Evolutionary conservation across 2,888 invertebrate genomes (phyloP), one percentile per base, ranked within the genome.

Genomic region (Rhagophthalmus giganteus): DNA sequence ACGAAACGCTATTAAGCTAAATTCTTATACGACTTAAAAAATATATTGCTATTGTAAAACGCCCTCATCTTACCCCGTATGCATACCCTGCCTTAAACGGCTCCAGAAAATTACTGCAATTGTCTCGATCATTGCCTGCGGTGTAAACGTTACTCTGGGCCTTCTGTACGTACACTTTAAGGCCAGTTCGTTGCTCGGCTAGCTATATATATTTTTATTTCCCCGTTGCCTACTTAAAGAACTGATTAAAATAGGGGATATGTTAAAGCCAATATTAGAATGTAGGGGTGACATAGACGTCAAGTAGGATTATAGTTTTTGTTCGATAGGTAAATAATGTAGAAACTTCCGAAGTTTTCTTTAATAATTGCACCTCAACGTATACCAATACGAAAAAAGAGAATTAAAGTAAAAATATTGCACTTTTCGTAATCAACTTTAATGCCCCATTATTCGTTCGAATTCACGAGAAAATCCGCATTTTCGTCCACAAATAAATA

Each of bases 181-280:
- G 57, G 56, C 48, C 49, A 49, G 48, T 42, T 49, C 53, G 52
- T 61, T 62, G 61, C 64, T 63, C 65, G 60, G 63, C 57, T 24
- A 61, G 71, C 69, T 68, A 72, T 72, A 72, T n/a, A n/a, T 74
- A 74, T 74, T 74, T 73, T 73, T 74, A 74, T 74, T 74, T 74
- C 74, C 74, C 74, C 65, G 67, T 73, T 71, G 74, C 70, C 73
- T 73, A 74, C 73, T 74, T 74, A 73, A 73, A 69, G 68, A 73
- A 69, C 74, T 74, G 74, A 74, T 74, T 74, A 74, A 74, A 73
- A 72, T 66, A 64, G 70, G 72, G 71, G 70, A 69, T 70, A 70
- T 67, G 70, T 71, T 67, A 69, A 68, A 70, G 68, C 68, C 72
- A 66, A 71, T 70, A 70, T 72, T 71, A 67, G 68, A 65, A 63